Evolutionary conservation across 1,140 invertebrate genomes (phyloP), one percentile per base, ranked within the genome.

Genomic region (Vollenhovia emeryi): DNA sequence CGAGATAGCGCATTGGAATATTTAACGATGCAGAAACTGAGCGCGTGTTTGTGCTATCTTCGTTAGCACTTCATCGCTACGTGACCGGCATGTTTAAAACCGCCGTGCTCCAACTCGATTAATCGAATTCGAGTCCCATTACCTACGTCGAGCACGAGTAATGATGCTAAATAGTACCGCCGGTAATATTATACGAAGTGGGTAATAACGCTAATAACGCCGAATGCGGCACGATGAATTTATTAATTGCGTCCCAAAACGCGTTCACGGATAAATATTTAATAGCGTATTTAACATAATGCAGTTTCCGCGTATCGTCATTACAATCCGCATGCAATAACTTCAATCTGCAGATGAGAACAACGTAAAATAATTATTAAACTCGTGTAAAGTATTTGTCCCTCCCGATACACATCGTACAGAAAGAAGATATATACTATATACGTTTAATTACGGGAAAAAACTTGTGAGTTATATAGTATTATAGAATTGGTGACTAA

Each of bases 1-100:
- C 27, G 59, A 64, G 57, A 30, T 40, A 40, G 64, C 76, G 78
- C 64, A 80, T 80, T 80, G 78, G 78, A 80, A 80, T 80, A 80
- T 80, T 80, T 80, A 80, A 80, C 78, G 78, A 80, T 43, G 64
- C 50, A 69, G 78, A 80, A 80, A 71, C 64, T 80, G 64, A 80
- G 50, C 78, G 78, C 64, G 62, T 80, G 50, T 80, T 69, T 80
- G 64, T 55, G 36, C 78, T 80, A 69, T 80, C 78, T 80, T 80
- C 78, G 78, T 80, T 80, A 80, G 78, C 78, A 80, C 64, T 71
- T 80, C 62, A 69, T 57, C 64, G 64, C 50, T 80, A 80, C 78
- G 78, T 80, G 78, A 80, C 48, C 64, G 48, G 64, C 60, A 7
- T 80, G 64, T 80, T 57, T 80, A 80, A 80, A 80, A 71, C 24